Conservation (phyloP, 2,113 vertebrate species). For the Oncorhynchus mykiss region DNA sequence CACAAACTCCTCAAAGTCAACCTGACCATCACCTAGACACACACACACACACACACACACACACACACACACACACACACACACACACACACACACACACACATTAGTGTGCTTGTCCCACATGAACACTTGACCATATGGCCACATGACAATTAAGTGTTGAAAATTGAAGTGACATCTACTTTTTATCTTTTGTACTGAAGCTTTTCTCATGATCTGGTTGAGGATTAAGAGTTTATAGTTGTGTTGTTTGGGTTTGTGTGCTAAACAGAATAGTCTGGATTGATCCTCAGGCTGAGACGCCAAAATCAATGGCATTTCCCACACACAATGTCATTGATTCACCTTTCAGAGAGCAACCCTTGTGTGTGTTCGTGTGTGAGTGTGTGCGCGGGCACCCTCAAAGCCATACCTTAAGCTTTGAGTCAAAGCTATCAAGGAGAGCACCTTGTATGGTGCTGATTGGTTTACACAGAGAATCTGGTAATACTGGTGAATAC, state of each 20-base stretch:
- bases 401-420: background rate
- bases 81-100: no score
- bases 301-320: background rate
- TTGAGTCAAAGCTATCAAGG: background rate
- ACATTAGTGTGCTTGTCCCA: no score
- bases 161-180: no score
- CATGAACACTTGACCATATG: no score
- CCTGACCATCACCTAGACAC: conserved; percentile 91
- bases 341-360: no score
- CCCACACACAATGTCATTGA: no score
- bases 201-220: background rate
- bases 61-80: no score
- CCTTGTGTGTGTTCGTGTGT: background rate
- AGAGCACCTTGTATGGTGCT: background rate
- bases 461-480: background rate
- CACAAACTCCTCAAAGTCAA: conserved; percentile 99
- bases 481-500: background rate
- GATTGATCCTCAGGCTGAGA: background rate
- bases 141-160: no score
- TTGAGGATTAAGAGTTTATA: background rate
- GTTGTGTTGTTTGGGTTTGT: background rate
- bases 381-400: background rate
- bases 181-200: no score
- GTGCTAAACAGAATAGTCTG: background rate
- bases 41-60: no score